A percentile compares a stretch with the other conserved stretches of the same genome.
Evolutionary conservation across 2,888 invertebrate genomes (phyloP).

Genomic region (Ligdia adustata): DNA sequence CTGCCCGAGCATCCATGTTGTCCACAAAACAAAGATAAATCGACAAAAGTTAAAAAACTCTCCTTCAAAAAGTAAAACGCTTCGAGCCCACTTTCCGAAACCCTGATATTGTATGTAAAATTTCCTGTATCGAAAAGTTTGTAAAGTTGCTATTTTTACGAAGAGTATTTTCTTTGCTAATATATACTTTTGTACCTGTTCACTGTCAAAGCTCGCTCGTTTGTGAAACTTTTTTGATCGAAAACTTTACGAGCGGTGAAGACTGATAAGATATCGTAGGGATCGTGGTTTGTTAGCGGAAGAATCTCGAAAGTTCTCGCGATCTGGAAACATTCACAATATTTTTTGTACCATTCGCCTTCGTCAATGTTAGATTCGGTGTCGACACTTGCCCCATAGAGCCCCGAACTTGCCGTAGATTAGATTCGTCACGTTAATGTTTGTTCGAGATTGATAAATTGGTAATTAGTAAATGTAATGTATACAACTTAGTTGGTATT

Average conservation of each 20-base stretch:
- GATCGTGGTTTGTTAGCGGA: constrained; percentile 70
- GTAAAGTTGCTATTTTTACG: constrained; percentile 82
- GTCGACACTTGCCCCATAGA: constrained; percentile 73
- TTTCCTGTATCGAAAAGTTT: constrained; percentile 70
- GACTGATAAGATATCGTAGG: constrained; percentile 80
- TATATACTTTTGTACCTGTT: constrained; percentile 60
- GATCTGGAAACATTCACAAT: constrained; percentile 64
- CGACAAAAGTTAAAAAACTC: constrained; percentile 75
- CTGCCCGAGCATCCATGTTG: constrained; percentile 87
- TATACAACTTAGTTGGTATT: constrained; percentile 76
- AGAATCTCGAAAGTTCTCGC: constrained; percentile 60
- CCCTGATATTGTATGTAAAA: constrained; percentile 69
- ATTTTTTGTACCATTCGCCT: constrained; percentile 66
- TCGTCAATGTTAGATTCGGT: constrained; percentile 77
- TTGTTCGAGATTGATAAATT: constrained; percentile 72
- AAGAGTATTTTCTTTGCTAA: constrained; percentile 65
- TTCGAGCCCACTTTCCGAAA: constrained; percentile 67
- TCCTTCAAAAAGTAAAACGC: constrained; percentile 80
- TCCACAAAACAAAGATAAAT: constrained; percentile 85
- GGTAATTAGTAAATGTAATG: constrained; percentile 73
- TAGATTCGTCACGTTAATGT: constrained; percentile 75
- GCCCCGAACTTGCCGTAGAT: constrained; percentile 69
- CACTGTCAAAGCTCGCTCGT: constrained; percentile 73
- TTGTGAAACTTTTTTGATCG: constrained; percentile 70
- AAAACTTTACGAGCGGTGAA: constrained; percentile 79